Evolutionary conservation across 2,888 invertebrate genomes (phyloP), one percentile per base, ranked within the genome.

Genomic region (Acleris sparsana): DNA sequence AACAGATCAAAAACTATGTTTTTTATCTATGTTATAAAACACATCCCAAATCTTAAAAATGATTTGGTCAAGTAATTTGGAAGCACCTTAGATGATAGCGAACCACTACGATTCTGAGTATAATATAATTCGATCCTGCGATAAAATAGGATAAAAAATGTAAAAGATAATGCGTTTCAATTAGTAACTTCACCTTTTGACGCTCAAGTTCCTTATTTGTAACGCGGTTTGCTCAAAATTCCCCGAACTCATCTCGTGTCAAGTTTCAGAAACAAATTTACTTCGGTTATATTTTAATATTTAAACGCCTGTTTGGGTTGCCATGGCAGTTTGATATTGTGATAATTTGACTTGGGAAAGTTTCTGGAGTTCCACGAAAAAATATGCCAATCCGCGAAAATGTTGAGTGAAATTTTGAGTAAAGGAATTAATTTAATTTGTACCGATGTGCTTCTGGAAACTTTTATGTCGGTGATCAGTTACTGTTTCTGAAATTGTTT

Each of bases 321-420:
- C 44, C 61, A 46, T 46, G 17, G 1, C 49, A 18, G 33, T 48
- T 46, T 61, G 25, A 53, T 53, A 29, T 18, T 25, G 43, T 44
- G 18, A 53, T 61, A 61, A 61, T 43, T 61, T 20, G 53, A 61
- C 18, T 61, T 53, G 25, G 16, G 17, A 33, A 61, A 61, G 43
- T 61, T 61, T 52, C 5, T 22, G 53, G 33, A 13, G 53, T 62
- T 53, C 33, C 53, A 62, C 46, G 46, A 62, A 62, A 59, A 62
- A 62, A 59, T 53, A 62, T 29, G 6, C 18, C 33, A 53, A 18
- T 16, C 25, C 7, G 25, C 29, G n/a, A 53, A 25, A n/a, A 43
- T 53, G 53, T 49, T 18, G 17, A 11, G 20, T 49, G 7, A 17
- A 16, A 46, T 18, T 25, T 48, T 20, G 18, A 20, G 43, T 60